Base-by-base conservation (phyloP, 2,113 vertebrate genomes). In the Azemiops feae region DNA sequence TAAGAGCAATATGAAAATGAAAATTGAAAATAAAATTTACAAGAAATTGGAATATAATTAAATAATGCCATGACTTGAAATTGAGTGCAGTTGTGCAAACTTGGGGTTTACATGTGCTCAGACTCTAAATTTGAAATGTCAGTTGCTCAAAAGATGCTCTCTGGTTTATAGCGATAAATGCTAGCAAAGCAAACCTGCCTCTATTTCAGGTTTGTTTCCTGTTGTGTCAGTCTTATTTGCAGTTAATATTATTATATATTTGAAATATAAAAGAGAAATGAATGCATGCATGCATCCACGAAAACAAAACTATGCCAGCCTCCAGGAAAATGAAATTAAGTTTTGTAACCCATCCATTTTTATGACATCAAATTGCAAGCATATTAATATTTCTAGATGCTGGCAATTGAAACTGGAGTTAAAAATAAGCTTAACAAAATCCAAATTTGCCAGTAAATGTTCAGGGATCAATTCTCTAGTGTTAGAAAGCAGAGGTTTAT, bases 11-110 rank as follows among this genome's bases (percentile, higher is more conserved):
- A 94, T 93, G 86, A 96, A 96, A 96, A 97, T 90, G 22, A 97
- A 96, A 95, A 95, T 96, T 96, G 91, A 93, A 95, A 96, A 96
- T 94, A 96, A 95, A 97, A 96, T 96, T 96, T 95, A 96, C 92
- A 91, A 93, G 95, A 96, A 95, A 94, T 94, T 95, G 92, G 85
- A 60, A 88, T 90, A 91, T 89, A 96, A 94, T 94, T 91, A 92
- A 96, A 93, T 92, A 95, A 96, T 92, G 93, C 30, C 90, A 52
- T 87, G 89, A 45, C 85, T 12, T 87, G 57, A 94, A 95, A 97
- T 93, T 95, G 91, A 96, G 94, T 85, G 53, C 96, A 96, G 95
- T 95, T 93, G 94, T 60, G 55, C 96, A 96, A 96, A 96, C 94
- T 45, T 95, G 95, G 94, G 92, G 86, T 89, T 94, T 95, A 81